Base-by-base conservation (phyloP, 2,888 invertebrate genomes). In the Ceraclea dissimilis region DNA sequence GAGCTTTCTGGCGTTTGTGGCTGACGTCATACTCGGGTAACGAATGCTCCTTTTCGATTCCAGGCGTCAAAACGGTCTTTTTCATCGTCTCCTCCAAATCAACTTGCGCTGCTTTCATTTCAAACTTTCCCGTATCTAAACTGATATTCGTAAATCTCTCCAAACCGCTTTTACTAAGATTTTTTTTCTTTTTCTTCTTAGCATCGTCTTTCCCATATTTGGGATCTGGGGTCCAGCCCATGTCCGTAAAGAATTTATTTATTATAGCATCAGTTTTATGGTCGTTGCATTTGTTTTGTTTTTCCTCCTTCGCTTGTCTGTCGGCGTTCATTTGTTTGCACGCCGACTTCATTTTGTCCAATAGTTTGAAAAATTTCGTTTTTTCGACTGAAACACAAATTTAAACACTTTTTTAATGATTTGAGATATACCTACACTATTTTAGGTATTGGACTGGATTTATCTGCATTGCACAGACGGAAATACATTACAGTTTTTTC, bases 11-110 rank as follows among this genome's bases (percentile, higher is more conserved):
- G 66, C 75, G 78, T 60, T 74, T 82, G 21, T 81, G 74, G 56
- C 80, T 83, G 39, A 79, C 69, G 60, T 79, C 69, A 66, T 82
- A 82, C n/a, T 75, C 70, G 2, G 86, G 84, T 10, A 87, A 71
- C 2, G 71, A 63, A 57, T 81, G 77, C 50, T 83, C 70, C 64
- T 83, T 79, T 65, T 88, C 88, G 64, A 86, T 80, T 1, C 84
- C 86, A 1, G 84, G 80, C 50, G 78, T 77, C 56, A 88, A 68
- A 1, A 77, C 74, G 46, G 84, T 82, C 60, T 82, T 85, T 63
- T 81, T 70, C 71, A 88, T 74, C 58, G 83, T 70, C 61, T 83
- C 76, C 2, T 80, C 79, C 43, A 78, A 69, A 64, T 81, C 72
- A 2, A 75, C 71, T 2, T 66, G 65, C 2, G 78, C 73, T 4